phyloP scores from a whole-genome alignment of 2,797 vertebrate genomes.

The Coregonus ussuriensis region DNA sequence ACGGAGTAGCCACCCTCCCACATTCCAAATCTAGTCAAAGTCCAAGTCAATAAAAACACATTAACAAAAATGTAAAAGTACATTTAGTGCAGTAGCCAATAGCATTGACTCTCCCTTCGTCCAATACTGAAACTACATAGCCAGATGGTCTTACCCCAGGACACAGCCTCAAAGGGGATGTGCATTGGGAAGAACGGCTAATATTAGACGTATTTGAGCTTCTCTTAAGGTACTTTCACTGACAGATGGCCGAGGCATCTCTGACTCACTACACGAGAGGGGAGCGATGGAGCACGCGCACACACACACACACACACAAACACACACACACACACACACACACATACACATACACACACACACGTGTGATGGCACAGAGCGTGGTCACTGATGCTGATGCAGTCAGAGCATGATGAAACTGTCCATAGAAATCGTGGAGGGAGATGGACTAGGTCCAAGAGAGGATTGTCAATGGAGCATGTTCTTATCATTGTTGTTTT shows the following conservation, averaged over 20 bases:
- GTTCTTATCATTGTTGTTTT: slow-evolving; percentile 18
- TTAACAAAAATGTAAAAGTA: too few relatives aligned
- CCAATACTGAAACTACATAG: slow-evolving; percentile 12
- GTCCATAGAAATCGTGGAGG: slow-evolving; percentile 21
- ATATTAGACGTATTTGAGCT: slow-evolving; percentile 67
- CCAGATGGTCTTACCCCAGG: slow-evolving; percentile 73
- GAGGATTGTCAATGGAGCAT: slow-evolving; percentile 41
- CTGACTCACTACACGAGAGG: slow-evolving; percentile 49
- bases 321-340: background rate
- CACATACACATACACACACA: background rate
- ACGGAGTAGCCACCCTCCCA: too few relatives aligned
- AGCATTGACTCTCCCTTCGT: background rate
- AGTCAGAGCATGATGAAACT: background rate
- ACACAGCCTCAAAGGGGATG: slow-evolving; percentile 61
- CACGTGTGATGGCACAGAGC: background rate
- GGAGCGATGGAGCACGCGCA: slow-evolving; percentile 36
- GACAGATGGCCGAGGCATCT: slow-evolving; percentile 63
- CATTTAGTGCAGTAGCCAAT: background rate
- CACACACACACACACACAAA: slow-evolving; percentile 20
- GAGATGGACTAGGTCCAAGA: slow-evolving; percentile 17
- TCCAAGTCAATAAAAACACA: background rate
- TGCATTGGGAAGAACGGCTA: slow-evolving; percentile 58
- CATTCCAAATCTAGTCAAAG: too few relatives aligned
- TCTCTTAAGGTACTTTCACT: slow-evolving; percentile 61
- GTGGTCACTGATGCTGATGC: background rate